Base-by-base conservation (phyloP, 2,797 vertebrate genomes). In the Typhlichthys eigenmanni region DNA sequence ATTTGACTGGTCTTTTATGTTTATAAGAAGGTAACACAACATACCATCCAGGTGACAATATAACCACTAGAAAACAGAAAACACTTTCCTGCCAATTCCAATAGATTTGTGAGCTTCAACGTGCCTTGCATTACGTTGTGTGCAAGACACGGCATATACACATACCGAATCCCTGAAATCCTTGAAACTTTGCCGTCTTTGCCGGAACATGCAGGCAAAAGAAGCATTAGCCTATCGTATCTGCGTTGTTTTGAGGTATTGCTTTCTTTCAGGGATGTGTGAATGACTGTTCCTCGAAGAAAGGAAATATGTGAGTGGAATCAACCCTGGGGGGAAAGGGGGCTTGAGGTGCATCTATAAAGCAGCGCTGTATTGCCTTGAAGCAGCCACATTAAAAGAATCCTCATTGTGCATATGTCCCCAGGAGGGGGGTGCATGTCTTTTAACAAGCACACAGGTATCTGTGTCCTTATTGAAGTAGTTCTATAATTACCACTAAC, bases 301-400 rank as follows among this genome's bases (percentile, higher is more conserved):
- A 58, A 60, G 81, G 62, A 53, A 57, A 58, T 58, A 16, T 14
- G 12, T 9, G 10, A 60, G 75, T 68, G 52, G 59, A 79, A 56
- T 12, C 2, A 67, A 64, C 85, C 77, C 80, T 66, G 46, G 13
- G 69, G 67, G 78, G 63, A 4, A 24, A 8, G 38, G 38, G 38
- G 57, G 55, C 68, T 56, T 73, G 66, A 76, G 78, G 76, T 71
- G 78, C 50, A 64, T 78, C 85, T 82, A 85, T 85, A 85, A 92
- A 87, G 76, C 66, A 59, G 72, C 64, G 54, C 64, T 48, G 75
- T 58, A 43, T 72, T 71, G 69, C 83, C 82, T 87, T 83, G 78
- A 82, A 84, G 85, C 81, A 75, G 12, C 12, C 62, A 63, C 0
- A 0, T 85, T 72, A 79, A 85, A 85, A 83, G 74, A 49, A 81